Percentiles rank a stretch among this genome's conserved stretches.
Conservation (phyloP, 2,797 vertebrate genomes). For the Monodelphis domestica region DNA sequence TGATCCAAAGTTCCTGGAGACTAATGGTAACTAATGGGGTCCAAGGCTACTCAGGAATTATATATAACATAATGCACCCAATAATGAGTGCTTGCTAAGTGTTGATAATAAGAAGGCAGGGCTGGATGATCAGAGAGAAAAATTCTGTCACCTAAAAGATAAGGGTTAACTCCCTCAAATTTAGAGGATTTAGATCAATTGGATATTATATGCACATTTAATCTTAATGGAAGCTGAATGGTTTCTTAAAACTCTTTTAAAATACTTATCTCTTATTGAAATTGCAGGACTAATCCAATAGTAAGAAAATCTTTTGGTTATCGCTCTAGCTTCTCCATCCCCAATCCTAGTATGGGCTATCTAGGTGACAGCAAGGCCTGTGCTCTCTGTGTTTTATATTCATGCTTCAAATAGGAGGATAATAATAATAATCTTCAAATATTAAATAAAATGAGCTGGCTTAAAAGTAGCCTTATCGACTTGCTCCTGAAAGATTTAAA, state of each 20-base stretch:
- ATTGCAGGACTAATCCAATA: background rate
- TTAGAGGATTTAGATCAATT: background rate
- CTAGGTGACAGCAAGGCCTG: background rate
- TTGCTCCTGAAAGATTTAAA: slow-evolving; percentile 52
- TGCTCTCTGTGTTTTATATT: slow-evolving; percentile 17
- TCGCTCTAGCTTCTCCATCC: background rate
- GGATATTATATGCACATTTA: background rate
- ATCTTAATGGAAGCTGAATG: background rate
- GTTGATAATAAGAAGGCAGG: background rate
- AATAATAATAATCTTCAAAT: slow-evolving; percentile 32
- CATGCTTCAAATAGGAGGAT: slow-evolving; percentile 24
- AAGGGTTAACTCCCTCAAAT: slow-evolving; percentile 18
- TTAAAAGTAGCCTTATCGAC: slow-evolving; percentile 40
- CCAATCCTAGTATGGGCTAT: slow-evolving; percentile 7
- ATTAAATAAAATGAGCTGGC: slow-evolving; percentile 42
- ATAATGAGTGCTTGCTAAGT: background rate
- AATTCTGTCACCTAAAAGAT: slow-evolving; percentile 1
- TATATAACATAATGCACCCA: background rate
- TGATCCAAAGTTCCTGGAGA: background rate
- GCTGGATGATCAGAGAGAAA: background rate
- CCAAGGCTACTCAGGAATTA: background rate
- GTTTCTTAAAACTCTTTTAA: background rate
- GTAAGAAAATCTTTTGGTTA: background rate
- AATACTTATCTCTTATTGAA: background rate
- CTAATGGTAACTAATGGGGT: background rate